phyloP scores from a whole-genome alignment of 1,140 invertebrate genomes.

The Diorhabda sublineata region DNA sequence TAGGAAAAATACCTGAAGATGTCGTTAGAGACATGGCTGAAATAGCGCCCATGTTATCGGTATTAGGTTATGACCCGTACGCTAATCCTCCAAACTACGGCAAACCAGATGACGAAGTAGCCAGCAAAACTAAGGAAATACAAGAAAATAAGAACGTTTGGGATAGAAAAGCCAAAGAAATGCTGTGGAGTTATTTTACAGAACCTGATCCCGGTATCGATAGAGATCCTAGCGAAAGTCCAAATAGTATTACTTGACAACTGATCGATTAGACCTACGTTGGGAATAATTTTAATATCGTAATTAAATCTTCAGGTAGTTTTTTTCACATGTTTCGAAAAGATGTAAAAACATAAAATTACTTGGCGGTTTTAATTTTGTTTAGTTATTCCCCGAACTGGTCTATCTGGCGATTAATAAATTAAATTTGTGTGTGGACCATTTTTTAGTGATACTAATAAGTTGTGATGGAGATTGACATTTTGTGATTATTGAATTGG shows the following conservation, averaged over 20 bases:
- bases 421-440: not conserved
- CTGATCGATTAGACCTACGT: not conserved
- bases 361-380: too few relatives aligned
- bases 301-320: too few relatives aligned
- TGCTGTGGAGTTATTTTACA: conserved; percentile 37
- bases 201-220: conserved; percentile 36
- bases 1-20: conserved; percentile 85
- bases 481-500: not conserved
- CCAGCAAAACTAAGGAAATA: conserved; percentile 69
- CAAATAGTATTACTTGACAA: conserved; percentile 25
- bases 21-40: conserved; percentile 86
- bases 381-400: too few relatives aligned
- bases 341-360: too few relatives aligned
- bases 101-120: conserved; percentile 76
- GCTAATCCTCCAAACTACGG: conserved; percentile 93
- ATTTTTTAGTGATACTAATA: not conserved
- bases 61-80: conserved; percentile 90
- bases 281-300: too few relatives aligned
- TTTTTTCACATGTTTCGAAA: too few relatives aligned
- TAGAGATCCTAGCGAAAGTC: conserved; percentile 40
- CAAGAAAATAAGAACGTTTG: conserved; percentile 53
- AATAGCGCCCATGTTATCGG: conserved; percentile 87
- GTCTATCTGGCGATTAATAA: not conserved
- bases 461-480: not conserved
- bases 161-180: conserved; percentile 55